These are phyloP conservation scores for Rhyacophila evoluta DNA, from an alignment of 2,888 invertebrate species.

Conservation along the genomic window DNA sequence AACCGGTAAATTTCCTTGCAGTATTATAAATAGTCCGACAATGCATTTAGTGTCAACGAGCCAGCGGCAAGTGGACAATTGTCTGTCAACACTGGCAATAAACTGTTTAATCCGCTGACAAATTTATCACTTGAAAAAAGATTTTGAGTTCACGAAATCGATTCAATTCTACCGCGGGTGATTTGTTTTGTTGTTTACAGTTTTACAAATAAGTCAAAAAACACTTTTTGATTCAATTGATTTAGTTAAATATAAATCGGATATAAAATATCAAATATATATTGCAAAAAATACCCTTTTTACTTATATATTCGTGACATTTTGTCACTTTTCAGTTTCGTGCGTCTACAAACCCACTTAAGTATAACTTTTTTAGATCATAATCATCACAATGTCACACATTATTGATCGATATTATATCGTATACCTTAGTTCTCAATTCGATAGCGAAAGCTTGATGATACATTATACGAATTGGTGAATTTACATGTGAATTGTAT, in stretches of 20 bases:
- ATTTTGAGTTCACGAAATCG: background rate
- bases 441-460: too few species aligned
- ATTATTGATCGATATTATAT: too few species aligned
- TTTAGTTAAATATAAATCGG: background rate
- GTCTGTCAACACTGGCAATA: background rate
- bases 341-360: too few species aligned
- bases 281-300: too few species aligned
- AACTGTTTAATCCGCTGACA: background rate
- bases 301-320: too few species aligned
- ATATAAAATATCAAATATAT: background rate
- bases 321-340: too few species aligned
- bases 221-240: background rate
- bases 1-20: too few species aligned
- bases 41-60: background rate
- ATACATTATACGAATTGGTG: too few species aligned
- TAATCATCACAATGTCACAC: too few species aligned
- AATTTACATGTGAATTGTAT: too few species aligned
- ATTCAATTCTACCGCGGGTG: background rate
- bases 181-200: slow-evolving; percentile 2
- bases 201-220: background rate
- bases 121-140: background rate
- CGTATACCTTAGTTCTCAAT: too few species aligned
- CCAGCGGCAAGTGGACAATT: background rate
- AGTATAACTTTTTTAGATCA: too few species aligned
- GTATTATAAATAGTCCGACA: background rate